A percentile compares a stretch with the other conserved stretches of the same genome.
phyloP scores from a whole-genome alignment of 2,888 invertebrate species.

The Parnassius mnemosyne region DNA sequence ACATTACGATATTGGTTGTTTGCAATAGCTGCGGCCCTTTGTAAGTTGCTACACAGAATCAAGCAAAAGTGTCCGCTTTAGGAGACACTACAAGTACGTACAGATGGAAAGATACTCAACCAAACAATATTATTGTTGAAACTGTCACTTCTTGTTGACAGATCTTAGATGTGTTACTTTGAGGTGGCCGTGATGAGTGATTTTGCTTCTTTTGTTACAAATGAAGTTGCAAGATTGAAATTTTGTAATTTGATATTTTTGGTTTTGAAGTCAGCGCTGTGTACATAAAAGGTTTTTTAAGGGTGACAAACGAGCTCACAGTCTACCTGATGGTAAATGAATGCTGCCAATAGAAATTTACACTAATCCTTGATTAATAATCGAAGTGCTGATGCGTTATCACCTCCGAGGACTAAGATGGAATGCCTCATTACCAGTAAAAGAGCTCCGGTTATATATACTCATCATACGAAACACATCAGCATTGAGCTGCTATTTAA shows the following conservation, averaged over 20 bases:
- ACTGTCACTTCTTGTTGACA: constrained; percentile 1
- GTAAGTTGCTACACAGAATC: neutral
- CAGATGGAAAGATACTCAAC: neutral
- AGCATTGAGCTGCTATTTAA: too few species aligned
- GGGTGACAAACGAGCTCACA: too few species aligned
- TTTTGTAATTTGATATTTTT: neutral
- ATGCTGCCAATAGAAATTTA: too few species aligned
- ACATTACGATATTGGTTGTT: neutral
- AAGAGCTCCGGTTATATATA: too few species aligned
- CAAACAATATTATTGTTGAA: constrained; percentile 1
- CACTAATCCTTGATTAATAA: too few species aligned
- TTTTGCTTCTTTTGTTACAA: constrained; percentile 1
- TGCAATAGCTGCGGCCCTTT: neutral
- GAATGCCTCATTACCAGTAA: too few species aligned
- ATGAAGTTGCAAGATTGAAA: neutral
- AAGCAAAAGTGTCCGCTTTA: constrained; percentile 7
- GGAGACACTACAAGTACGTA: neutral
- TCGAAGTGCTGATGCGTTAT: too few species aligned
- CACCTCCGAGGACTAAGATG: too few species aligned
- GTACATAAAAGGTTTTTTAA: too few species aligned
- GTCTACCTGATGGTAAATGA: too few species aligned
- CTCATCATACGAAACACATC: too few species aligned
- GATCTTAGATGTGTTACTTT: neutral
- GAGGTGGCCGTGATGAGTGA: neutral
- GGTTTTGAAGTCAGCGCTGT: neutral